These are phyloP conservation scores for Drosophila setosimentum DNA, from an alignment of 2,888 invertebrate species.

Conservation along the genomic window DNA sequence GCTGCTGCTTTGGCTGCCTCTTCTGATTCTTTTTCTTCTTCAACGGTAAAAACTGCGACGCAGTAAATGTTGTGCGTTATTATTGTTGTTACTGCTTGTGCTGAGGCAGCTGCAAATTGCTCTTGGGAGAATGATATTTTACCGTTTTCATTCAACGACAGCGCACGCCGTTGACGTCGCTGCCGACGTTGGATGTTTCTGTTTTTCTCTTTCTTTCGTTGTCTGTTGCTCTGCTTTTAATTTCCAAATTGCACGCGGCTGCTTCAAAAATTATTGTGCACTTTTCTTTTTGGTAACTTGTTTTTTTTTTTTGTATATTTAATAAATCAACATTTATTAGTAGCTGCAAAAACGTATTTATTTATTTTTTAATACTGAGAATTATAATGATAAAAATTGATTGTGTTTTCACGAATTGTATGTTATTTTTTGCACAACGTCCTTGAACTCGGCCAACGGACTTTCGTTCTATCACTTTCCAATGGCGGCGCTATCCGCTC, in stretches of 20 bases:
- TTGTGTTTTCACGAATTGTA: slow-evolving; percentile 6
- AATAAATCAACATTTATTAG: slow-evolving; percentile 35
- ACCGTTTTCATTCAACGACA: slow-evolving; percentile 35
- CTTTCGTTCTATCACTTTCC: slow-evolving; percentile 52
- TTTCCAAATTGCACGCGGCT: slow-evolving; percentile 38
- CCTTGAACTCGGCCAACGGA: slow-evolving; percentile 80
- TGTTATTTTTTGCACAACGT: slow-evolving; percentile 46
- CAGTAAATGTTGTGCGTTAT: slow-evolving; percentile 56
- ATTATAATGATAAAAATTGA: slow-evolving; percentile 17
- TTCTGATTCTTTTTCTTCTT: slow-evolving; percentile 33
- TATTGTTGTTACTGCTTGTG: slow-evolving; percentile 25
- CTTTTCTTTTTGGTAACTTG: slow-evolving; percentile 7
- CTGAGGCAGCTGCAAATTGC: slow-evolving; percentile 16
- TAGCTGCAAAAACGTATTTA: slow-evolving; percentile 19
- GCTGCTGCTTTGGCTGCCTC: slow-evolving; percentile 16
- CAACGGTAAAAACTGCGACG: slow-evolving; percentile 75
- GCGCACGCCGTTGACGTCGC: slow-evolving; percentile 47
- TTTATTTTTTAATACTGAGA: slow-evolving; percentile 18
- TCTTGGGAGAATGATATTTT: slow-evolving; percentile 40
- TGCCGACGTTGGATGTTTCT: slow-evolving; percentile 33
- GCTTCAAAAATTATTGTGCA: slow-evolving; percentile 15
- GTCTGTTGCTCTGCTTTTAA: slow-evolving; percentile 8
- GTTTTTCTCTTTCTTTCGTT: slow-evolving; percentile 6
- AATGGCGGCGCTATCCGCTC: slow-evolving; percentile 7
- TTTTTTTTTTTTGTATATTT: slow-evolving; percentile 8